Base-by-base conservation (phyloP, 2,113 vertebrate genomes). In the Dipodomys spectabilis region DNA sequence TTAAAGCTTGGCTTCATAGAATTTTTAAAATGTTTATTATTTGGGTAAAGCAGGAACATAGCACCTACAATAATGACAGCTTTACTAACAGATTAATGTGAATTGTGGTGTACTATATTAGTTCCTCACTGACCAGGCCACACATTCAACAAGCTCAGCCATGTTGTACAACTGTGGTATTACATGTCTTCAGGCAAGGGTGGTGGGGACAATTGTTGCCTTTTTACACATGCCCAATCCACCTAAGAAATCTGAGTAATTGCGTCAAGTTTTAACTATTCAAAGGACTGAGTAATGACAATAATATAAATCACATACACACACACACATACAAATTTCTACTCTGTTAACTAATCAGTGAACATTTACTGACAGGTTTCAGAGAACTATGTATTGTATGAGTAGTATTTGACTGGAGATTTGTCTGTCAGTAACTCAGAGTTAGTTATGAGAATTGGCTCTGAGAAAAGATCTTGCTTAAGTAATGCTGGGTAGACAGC, bases 71-170 rank as follows among this genome's bases (percentile, higher is more conserved):
- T 67, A 62, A 88, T 92, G 73, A 88, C 94, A 20, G 35, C 96
- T 96, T 97, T 88, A 93, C 87, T 96, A 93, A 96, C 92, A 88
- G 39, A 96, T 96, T 93, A 89, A 90, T 80, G 90, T 88, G 49
- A 84, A 80, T 44, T 95, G 39, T 91, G 82, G 82, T 84, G 79
- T 57, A 93, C 90, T 92, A 53, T 11, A 88, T 20, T 92, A 92
- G 95, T 81, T 87, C 49, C 49, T 9, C 49, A 49, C 49, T 49
- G 49, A 97, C 86, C 92, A 93, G 73, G 74, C 94, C 95, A 60
- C 94, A 95, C 93, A 94, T 95, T 98, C 97, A 88, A 95, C 83
- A 97, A 96, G 94, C 62, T 30, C 82, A 91, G 86, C 92, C 20
- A 95, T 97, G 97, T 95, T 88, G n/a, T 81, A 67, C 72, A 4